Conservation (phyloP, 2,888 invertebrate species). For the Noctua fimbriata region DNA sequence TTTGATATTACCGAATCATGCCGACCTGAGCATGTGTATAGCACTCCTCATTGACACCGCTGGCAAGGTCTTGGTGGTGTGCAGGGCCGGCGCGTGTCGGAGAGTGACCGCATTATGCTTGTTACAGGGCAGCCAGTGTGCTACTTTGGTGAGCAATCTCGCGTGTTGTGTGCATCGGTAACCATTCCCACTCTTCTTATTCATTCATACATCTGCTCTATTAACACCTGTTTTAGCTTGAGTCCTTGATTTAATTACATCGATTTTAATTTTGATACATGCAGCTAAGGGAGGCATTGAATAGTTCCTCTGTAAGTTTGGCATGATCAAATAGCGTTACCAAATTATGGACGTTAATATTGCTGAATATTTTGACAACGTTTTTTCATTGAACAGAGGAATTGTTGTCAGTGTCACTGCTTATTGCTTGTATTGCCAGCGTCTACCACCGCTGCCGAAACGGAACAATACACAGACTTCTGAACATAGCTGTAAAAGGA, state of each 20-base stretch:
- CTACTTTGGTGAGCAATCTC: conserved; percentile 98
- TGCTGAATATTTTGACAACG: conserved; percentile 3
- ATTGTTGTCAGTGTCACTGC: conserved; percentile 34
- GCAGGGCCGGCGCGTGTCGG: conserved; percentile 65
- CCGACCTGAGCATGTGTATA: neutral
- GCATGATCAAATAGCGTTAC: conserved; percentile 9
- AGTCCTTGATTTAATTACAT: conserved; percentile 76
- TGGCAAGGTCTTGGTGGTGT: conserved; percentile 11
- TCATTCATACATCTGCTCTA: conserved; percentile 87
- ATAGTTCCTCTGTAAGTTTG: conserved; percentile 36
- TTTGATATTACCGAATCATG: neutral
- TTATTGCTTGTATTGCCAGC: conserved; percentile 43
- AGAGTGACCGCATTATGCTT: conserved; percentile 88
- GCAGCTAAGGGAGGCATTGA: conserved; percentile 14
- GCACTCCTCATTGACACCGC: neutral
- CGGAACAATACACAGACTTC: conserved; percentile 17
- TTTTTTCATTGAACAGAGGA: conserved; percentile 25
- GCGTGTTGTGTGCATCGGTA: conserved; percentile 99
- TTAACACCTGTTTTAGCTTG: conserved; percentile 85
- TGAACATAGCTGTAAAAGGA: conserved; percentile 30
- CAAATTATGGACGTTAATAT: neutral
- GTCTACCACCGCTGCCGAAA: conserved; percentile 39
- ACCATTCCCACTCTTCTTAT: conserved; percentile 94
- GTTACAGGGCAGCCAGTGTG: conserved; percentile 97
- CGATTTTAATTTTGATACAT: conserved; percentile 32